Evolutionary conservation across 2,888 invertebrate species (phyloP), one percentile per base, ranked within the genome.

Genomic region (Crossocerus cetratus): DNA sequence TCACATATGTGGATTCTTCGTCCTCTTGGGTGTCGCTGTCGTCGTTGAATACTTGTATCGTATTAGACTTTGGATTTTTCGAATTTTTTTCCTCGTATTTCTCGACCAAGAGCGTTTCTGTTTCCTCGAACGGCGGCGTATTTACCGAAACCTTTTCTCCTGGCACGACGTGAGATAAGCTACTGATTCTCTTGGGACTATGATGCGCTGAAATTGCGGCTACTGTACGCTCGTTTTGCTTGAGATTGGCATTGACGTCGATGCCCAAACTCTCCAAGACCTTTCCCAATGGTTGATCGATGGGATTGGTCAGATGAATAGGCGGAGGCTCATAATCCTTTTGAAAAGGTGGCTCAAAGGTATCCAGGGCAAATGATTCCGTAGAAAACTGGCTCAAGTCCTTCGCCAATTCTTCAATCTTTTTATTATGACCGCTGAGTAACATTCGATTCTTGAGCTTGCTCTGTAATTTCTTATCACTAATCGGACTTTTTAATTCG

Each of bases 281-380:
- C n/a, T 77, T 73, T 2, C 77, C 76, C 1, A 76, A 11, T 1
- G 77, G 77, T 3, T 73, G 73, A 1, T 76, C 58, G 65, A 77
- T 77, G 5, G 72, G 64, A 13, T 57, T 75, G 1, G 55, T 22
- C 8, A 53, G 2, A 0, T 20, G 64, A 20, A 42, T 0, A 8
- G 58, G 2, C 0, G 70, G 58, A n/a, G 49, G 60, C 45, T 60
- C 21, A 21, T 60, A 4, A 55, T 55, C 53, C 11, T 66, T 60
- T 2, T 49, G 49, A 16, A 2, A 0, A 11, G 49, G 13, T 49
- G 16, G 14, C 1, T 49, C 4, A 49, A 4, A 49, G 1, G 14
- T 49, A 49, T 49, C 16, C 3, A 16, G 2, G 13, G 16, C 14
- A 13, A 16, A 49, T 4, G 49, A 14, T 16, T 49, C 49, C n/a